phyloP scores from a whole-genome alignment of 2,797 vertebrate species.

The Lepidocolaptes lacrymiger region DNA sequence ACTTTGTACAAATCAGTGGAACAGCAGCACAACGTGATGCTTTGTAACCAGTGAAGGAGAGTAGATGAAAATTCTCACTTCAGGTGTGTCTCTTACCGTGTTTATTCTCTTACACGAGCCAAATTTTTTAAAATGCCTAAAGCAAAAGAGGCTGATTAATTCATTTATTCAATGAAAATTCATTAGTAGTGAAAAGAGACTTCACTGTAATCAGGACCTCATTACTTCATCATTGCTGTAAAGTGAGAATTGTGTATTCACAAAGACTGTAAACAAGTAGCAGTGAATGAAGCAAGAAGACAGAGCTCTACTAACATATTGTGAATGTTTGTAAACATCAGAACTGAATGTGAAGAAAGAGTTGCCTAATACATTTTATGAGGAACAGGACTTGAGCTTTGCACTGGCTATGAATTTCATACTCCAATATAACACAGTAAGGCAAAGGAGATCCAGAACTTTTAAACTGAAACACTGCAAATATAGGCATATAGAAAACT shows the following conservation, averaged over 20 bases:
- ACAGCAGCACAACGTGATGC: neutral
- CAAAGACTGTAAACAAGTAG: neutral
- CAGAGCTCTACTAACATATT: neutral
- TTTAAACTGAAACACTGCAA: neutral
- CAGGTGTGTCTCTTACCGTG: neutral
- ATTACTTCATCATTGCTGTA: neutral
- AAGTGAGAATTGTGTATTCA: neutral
- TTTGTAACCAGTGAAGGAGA: neutral
- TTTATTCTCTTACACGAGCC: neutral
- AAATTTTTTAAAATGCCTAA: neutral
- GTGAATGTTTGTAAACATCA: neutral
- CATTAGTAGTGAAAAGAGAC: neutral
- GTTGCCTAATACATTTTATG: neutral
- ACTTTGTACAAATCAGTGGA: neutral
- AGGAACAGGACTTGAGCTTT: neutral
- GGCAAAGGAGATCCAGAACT: neutral
- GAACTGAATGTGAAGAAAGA: neutral
- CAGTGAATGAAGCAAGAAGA: neutral
- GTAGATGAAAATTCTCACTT: neutral
- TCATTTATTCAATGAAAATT: neutral
- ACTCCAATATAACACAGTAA: neutral
- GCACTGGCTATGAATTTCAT: neutral
- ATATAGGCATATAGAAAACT: neutral
- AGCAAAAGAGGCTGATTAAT: neutral
- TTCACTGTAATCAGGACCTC: neutral